Base-by-base conservation (phyloP, 2,888 invertebrate species). In the Balanococcus diminutus region DNA sequence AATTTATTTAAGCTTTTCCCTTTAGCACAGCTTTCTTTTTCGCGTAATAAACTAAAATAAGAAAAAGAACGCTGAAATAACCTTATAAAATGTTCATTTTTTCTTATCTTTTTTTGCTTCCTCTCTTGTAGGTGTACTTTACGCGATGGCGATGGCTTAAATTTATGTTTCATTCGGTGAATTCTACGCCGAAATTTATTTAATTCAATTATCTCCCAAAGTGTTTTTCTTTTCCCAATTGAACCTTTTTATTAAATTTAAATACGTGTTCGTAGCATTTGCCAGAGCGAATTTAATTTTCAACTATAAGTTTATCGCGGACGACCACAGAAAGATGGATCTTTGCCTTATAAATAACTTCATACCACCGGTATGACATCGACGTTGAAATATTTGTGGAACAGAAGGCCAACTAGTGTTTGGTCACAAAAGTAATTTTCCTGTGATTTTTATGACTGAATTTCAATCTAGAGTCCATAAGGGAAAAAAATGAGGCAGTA, bases 21-120 rank as follows among this genome's bases (percentile, higher is more conserved):
- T 28, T 31, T 4, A 31, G 75, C 75, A 32, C 16, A 75, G 75
- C 75, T 75, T 75, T 67, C 67, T 67, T 67, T 67, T 75, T 32
- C 32, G 19, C 9, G 32, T 32, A n/a, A 75, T 75, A 75, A 75
- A 75, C 32, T 75, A 75, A 32, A 75, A 75, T 67, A 67, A 67
- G 67, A 67, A 28, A 67, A 67, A 67, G 75, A 75, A 75, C 75
- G 32, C 1, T 19, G 28, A 32, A 75, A 75, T 75, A 75, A 32
- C 75, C n/a, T 75, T 75, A 75, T 75, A 75, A 75, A 75, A 75
- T 75, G 75, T 75, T 75, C 32, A 75, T 75, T 75, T 75, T 75
- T 75, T 75, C 75, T 75, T 75, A 75, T 75, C 75, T 75, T 32
- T 75, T 16, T 32, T 32, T n/a, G 2, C 67, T 28, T 67, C 16